Evolutionary conservation across 2,797 vertebrate genomes (phyloP).

Genomic region (Schizothorax lantsangensis): DNA sequence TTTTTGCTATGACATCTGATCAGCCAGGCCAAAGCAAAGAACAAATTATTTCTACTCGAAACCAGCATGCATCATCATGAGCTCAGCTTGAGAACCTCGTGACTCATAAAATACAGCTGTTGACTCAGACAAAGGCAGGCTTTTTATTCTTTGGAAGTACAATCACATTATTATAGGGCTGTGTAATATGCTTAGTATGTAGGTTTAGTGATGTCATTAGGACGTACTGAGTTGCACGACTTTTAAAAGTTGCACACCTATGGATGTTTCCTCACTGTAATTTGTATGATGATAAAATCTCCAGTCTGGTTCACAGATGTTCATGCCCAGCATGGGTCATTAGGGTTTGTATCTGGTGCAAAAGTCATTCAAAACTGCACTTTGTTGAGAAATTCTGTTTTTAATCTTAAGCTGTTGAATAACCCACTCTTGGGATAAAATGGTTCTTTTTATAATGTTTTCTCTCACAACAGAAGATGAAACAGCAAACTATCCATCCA

Average conservation of each 20-base stretch:
- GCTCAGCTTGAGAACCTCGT: conserved; percentile 35
- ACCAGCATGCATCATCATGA: conserved; percentile 50
- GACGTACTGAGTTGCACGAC: neutral
- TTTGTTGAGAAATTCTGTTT: neutral
- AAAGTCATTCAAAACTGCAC: neutral
- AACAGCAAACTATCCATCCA: neutral
- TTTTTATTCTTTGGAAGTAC: conserved; percentile 33
- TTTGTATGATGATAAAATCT: neutral
- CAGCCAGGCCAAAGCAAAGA: conserved; percentile 46
- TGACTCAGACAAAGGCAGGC: conserved; percentile 51
- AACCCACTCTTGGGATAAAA: neutral
- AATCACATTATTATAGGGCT: conserved; percentile 14
- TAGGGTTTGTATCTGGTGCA: neutral
- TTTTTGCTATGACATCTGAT: conserved; percentile 16
- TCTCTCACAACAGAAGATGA: neutral
- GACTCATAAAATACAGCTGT: conserved; percentile 58
- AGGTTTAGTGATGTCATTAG: conserved; percentile 24
- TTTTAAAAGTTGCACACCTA: neutral
- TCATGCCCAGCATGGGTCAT: neutral
- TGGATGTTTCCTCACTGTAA: neutral
- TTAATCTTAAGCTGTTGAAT: neutral
- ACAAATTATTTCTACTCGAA: conserved; percentile 53
- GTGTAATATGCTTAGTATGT: conserved; percentile 9
- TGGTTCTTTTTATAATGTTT: neutral
- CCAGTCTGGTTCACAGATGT: neutral